phyloP scores from a whole-genome alignment of 2,113 vertebrate genomes.

The Pseudopipra pipra region DNA sequence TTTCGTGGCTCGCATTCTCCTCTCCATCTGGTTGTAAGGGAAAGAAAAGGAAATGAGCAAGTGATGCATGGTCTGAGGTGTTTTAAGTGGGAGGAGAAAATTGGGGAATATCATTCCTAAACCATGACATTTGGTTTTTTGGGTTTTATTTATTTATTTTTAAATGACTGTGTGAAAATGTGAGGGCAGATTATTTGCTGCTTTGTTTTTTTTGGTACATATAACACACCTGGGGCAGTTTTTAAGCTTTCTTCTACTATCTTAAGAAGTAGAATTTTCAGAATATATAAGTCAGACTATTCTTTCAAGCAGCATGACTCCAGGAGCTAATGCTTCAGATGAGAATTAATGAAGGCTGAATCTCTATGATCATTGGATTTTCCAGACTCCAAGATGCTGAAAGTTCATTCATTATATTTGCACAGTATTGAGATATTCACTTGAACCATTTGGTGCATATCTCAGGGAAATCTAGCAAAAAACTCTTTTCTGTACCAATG shows the following conservation, averaged over 20 bases:
- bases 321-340: not conserved
- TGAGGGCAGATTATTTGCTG: not conserved
- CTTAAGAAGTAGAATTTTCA: not conserved
- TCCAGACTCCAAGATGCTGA: not conserved
- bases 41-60: not conserved
- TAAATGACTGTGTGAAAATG: not conserved
- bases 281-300: not conserved
- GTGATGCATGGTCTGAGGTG: fast-evolving
- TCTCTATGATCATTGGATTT: not conserved
- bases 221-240: not conserved
- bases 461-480: not conserved
- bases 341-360: not conserved
- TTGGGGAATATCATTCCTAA: not conserved
- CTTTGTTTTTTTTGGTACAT: not conserved
- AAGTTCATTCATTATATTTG: not conserved
- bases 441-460: not conserved
- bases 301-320: not conserved
- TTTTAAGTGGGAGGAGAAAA: not conserved
- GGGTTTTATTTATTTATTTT: not conserved
- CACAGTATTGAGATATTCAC: fast-evolving
- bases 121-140: not conserved
- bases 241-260: not conserved
- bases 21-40: not conserved
- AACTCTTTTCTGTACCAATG: not conserved
- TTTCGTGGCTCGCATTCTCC: not conserved